Conservation (phyloP, 1,140 invertebrate species). For the Drosophila yakuba region DNA sequence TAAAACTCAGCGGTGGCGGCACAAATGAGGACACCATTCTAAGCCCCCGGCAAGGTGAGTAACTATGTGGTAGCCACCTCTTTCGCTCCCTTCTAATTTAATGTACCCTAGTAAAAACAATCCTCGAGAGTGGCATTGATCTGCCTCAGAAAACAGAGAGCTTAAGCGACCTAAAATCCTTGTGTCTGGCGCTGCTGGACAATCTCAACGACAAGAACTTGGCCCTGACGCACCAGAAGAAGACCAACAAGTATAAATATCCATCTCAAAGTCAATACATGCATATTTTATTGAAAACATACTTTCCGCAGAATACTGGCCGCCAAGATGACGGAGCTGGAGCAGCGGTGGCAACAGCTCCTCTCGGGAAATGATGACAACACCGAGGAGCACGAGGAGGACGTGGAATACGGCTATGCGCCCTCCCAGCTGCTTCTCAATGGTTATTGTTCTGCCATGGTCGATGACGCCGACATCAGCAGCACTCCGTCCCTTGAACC, state of each 20-base stretch:
- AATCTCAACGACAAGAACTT: slow-evolving; percentile 93
- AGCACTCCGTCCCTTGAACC: slow-evolving; percentile 18
- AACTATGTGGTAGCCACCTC: not conserved
- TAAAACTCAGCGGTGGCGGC: slow-evolving; percentile 86
- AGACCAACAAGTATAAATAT: slow-evolving; percentile 89
- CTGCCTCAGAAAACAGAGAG: slow-evolving; percentile 89
- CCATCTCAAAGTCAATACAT: not conserved
- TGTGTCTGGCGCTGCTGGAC: slow-evolving; percentile 92
- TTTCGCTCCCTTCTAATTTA: not conserved
- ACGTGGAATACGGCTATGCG: slow-evolving; percentile 82
- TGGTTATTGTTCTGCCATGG: slow-evolving; percentile 86
- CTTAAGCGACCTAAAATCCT: slow-evolving; percentile 89
- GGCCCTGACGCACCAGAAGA: slow-evolving; percentile 92
- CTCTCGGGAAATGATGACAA: slow-evolving; percentile 58
- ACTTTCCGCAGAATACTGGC: slow-evolving; percentile 86
- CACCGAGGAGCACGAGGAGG: slow-evolving; percentile 29
- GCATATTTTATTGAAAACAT: not conserved
- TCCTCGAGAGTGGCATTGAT: slow-evolving; percentile 88
- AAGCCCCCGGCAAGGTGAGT: slow-evolving; percentile 87
- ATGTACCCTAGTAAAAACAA: slow-evolving; percentile 87
- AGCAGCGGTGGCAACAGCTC: slow-evolving; percentile 85
- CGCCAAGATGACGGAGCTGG: slow-evolving; percentile 86
- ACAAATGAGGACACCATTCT: slow-evolving; percentile 86
- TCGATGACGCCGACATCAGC: slow-evolving; percentile 80
- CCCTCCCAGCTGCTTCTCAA: slow-evolving; percentile 86